Evolutionary conservation across 2,888 invertebrate genomes (phyloP).

Genomic region (Lymantria dispar): DNA sequence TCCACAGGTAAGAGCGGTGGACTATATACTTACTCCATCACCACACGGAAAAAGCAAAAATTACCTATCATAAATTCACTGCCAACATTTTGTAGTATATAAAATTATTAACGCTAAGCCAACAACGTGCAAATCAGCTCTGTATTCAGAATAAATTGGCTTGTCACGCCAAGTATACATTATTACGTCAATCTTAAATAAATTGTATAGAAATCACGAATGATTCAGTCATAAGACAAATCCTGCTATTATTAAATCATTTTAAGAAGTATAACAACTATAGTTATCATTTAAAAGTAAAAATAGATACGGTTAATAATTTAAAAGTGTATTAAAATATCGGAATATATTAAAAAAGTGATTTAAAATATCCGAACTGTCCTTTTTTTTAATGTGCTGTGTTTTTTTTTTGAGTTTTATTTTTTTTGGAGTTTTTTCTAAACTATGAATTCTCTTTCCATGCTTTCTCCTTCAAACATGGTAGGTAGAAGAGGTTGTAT

Average conservation of each 20-base stretch:
- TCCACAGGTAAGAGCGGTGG: too few species aligned
- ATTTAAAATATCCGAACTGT: conserved; percentile 27
- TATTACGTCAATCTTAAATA: conserved; percentile 24
- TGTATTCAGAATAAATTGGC: conserved; percentile 11
- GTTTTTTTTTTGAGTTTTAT: conserved; percentile 27
- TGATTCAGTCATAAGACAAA: conserved; percentile 10
- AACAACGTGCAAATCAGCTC: not conserved
- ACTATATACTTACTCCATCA: too few species aligned
- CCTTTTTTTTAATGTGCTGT: conserved; percentile 32
- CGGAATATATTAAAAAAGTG: too few species aligned
- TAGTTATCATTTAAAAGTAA: conserved; percentile 1
- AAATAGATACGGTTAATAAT: not conserved
- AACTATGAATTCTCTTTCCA: conserved; percentile 79
- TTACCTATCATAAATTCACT: too few species aligned
- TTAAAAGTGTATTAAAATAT: too few species aligned
- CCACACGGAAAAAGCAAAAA: too few species aligned
- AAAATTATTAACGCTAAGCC: too few species aligned
- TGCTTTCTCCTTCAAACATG: conserved; percentile 81
- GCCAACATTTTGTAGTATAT: too few species aligned
- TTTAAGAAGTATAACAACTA: not conserved
- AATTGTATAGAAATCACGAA: conserved; percentile 25
- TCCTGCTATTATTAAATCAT: not conserved
- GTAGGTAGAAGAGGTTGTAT: conserved; percentile 83
- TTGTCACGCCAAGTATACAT: conserved; percentile 31
- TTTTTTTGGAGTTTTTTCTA: conserved; percentile 53